Evolutionary conservation across 2,797 vertebrate species (phyloP).

Genomic region (Argyrosomus regius): DNA sequence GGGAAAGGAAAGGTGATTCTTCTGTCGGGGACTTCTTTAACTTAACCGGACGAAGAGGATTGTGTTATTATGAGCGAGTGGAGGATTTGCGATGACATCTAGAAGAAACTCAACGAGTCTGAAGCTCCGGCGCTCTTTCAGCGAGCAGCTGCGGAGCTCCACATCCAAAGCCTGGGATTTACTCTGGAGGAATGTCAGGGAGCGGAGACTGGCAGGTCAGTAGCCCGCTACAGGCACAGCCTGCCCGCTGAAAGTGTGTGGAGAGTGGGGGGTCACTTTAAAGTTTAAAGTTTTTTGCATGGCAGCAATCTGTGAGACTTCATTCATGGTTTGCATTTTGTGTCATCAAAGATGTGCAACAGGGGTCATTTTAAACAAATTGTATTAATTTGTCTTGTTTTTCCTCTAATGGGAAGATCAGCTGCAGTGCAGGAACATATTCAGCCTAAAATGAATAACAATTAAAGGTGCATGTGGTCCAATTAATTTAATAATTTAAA

Average conservation of each 20-base stretch:
- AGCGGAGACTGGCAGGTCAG: constrained; percentile 93
- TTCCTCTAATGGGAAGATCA: neutral
- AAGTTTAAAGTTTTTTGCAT: neutral
- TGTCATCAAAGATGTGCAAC: neutral
- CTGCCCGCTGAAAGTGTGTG: neutral
- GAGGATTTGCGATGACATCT: constrained; percentile 85
- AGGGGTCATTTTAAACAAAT: neutral
- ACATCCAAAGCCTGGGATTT: constrained; percentile 93
- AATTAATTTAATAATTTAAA: neutral
- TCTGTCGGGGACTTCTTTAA: constrained; percentile 7
- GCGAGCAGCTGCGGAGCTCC: constrained; percentile 91
- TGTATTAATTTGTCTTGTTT: neutral
- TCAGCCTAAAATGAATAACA: neutral
- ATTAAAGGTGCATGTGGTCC: neutral
- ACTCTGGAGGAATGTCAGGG: constrained; percentile 92
- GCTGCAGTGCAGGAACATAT: neutral
- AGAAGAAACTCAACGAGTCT: constrained; percentile 79
- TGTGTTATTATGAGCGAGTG: constrained; percentile 78
- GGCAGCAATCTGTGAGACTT: neutral
- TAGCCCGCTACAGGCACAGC: constrained; percentile 56
- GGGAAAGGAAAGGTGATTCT: constrained; percentile 40
- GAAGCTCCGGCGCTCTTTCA: constrained; percentile 91
- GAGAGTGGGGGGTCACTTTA: no score
- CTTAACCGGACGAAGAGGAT: constrained; percentile 50
- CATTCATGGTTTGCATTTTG: neutral